Evolutionary conservation across 1,140 invertebrate genomes (phyloP).

Genomic region (Zaprionus lachaisei): DNA sequence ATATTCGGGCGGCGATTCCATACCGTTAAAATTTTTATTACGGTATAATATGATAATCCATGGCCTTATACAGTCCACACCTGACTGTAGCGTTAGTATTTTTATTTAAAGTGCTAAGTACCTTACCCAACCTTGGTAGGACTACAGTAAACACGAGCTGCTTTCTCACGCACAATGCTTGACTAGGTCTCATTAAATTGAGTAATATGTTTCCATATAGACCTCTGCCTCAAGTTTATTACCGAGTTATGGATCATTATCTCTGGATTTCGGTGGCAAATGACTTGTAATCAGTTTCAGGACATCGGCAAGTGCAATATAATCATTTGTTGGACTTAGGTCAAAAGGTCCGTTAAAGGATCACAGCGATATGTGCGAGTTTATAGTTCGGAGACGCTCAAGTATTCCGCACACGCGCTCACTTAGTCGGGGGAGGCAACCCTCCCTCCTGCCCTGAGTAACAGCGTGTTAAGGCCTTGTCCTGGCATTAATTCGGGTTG

Average conservation of each 20-base stretch:
- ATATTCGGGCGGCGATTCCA: too few species aligned
- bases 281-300: slow-evolving; percentile 4
- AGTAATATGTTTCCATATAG: not conserved
- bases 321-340: slow-evolving; percentile 1
- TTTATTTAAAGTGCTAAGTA: not conserved
- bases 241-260: slow-evolving; percentile 6
- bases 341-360: not conserved
- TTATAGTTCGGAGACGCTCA: not conserved
- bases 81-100: too few species aligned
- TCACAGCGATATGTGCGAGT: not conserved
- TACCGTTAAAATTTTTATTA: too few species aligned
- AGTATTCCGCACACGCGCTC: slow-evolving; percentile 20
- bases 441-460: slow-evolving; percentile 6
- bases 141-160: not conserved
- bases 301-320: not conserved
- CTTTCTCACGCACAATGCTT: not conserved
- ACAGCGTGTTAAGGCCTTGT: slow-evolving; percentile 41
- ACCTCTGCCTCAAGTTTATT: not conserved
- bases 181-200: not conserved
- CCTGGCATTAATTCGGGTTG: slow-evolving; percentile 40
- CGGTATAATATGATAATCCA: too few species aligned
- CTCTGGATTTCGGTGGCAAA: not conserved
- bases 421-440: not conserved
- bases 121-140: not conserved
- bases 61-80: too few species aligned